Conservation (phyloP, 2,888 invertebrate genomes). For the Drosophila paracracens region DNA sequence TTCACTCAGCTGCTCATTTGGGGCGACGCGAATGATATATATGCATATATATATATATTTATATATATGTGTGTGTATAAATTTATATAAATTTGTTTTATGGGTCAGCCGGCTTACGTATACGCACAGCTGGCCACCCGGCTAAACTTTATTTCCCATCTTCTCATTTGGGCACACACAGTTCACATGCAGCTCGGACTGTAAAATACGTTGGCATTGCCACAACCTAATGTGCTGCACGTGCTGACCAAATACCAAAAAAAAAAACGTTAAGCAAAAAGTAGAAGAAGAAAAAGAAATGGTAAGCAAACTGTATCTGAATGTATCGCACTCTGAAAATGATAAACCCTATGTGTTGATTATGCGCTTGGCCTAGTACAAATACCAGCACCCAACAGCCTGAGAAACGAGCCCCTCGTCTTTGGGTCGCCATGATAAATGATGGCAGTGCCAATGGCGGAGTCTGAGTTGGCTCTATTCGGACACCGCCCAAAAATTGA, state of each 20-base stretch:
- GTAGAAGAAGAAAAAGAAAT: slow-evolving; percentile 11
- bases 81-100: slow-evolving; percentile 44
- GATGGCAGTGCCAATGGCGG: slow-evolving; percentile 60
- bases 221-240: slow-evolving; percentile 70
- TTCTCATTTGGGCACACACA: neutral
- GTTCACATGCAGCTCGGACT: slow-evolving; percentile 42
- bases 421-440: slow-evolving; percentile 69
- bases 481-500: slow-evolving; percentile 36
- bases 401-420: slow-evolving; percentile 37
- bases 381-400: slow-evolving; percentile 44
- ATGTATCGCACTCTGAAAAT: slow-evolving; percentile 62
- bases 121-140: slow-evolving; percentile 61
- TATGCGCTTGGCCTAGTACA: slow-evolving; percentile 61
- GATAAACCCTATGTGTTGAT: slow-evolving; percentile 72
- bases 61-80: neutral
- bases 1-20: slow-evolving; percentile 58
- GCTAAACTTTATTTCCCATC: slow-evolving; percentile 41
- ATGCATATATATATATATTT: neutral
- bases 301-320: slow-evolving; percentile 32
- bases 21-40: slow-evolving; percentile 31
- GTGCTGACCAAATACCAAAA: slow-evolving; percentile 53
- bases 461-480: slow-evolving; percentile 11
- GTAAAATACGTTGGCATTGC: slow-evolving; percentile 50
- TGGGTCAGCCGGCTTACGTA: slow-evolving; percentile 62
- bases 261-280: slow-evolving; percentile 19